phyloP scores from a whole-genome alignment of 2,797 vertebrate genomes.

The Furcifer pardalis region DNA sequence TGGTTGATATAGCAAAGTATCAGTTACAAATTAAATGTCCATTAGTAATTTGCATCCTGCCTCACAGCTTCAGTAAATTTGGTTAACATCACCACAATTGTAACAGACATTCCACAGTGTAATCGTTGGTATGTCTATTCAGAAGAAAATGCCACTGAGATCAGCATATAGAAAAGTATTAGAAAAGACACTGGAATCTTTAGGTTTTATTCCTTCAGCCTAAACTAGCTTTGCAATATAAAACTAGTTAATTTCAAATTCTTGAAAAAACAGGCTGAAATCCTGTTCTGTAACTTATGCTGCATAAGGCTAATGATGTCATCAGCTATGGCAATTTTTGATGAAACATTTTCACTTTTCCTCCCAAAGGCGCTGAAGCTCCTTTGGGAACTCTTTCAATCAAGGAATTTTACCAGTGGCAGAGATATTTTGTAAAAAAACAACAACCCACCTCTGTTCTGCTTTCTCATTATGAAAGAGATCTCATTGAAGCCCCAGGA shows the following conservation, averaged over 20 bases:
- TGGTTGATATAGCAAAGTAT: slow-evolving; percentile 14
- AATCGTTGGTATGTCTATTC: not conserved
- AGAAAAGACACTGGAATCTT: not conserved
- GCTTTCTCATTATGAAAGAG: too few relatives aligned
- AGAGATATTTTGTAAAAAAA: too few relatives aligned
- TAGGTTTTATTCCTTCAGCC: not conserved
- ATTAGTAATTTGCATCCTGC: not conserved
- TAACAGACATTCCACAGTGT: not conserved
- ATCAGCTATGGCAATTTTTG: too few relatives aligned
- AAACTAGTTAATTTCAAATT: not conserved
- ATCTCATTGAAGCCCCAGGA: too few relatives aligned
- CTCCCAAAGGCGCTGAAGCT: too few relatives aligned
- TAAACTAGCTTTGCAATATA: not conserved
- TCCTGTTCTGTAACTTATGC: too few relatives aligned
- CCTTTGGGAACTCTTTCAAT: too few relatives aligned
- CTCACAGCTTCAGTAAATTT: not conserved
- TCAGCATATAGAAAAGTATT: not conserved
- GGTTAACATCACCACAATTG: not conserved
- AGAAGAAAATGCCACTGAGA: not conserved
- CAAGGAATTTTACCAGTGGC: too few relatives aligned
- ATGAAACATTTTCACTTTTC: too few relatives aligned
- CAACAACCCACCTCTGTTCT: too few relatives aligned
- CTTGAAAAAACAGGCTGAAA: not conserved
- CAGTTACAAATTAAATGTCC: not conserved
- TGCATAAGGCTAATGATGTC: too few relatives aligned